Evolutionary conservation across 2,113 vertebrate genomes (phyloP).

Genomic region (Elaphurus davidianus): DNA sequence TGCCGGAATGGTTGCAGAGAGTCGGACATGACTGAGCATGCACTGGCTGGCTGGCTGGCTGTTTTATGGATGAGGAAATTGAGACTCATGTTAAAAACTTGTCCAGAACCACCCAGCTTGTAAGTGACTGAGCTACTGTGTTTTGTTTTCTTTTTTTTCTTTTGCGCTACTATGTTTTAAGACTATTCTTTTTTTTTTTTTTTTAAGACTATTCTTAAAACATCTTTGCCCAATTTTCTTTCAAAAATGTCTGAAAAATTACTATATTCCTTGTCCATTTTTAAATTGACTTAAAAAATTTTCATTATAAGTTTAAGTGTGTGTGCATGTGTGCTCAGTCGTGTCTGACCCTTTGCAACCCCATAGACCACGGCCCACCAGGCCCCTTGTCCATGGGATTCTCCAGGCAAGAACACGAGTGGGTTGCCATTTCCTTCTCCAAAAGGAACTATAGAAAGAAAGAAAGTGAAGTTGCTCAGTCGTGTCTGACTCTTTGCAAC

Average conservation of each 20-base stretch:
- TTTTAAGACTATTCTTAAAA: neutral
- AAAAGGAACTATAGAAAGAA: neutral
- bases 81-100: neutral
- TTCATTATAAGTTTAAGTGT: conserved; percentile 18
- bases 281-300: neutral
- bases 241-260: neutral
- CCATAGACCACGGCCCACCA: neutral
- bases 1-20: neutral
- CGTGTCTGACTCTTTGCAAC: neutral
- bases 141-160: neutral
- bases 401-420: neutral
- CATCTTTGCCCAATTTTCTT: neutral
- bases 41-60: neutral
- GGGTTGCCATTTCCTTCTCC: neutral
- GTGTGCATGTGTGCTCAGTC: neutral
- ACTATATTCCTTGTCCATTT: neutral
- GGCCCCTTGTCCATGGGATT: neutral
- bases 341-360: neutral
- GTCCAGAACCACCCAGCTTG: neutral
- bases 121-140: neutral
- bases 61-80: neutral
- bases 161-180: neutral
- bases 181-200: neutral
- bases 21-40: neutral
- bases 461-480: neutral